Base-by-base conservation (phyloP, 1,140 invertebrate species). In the Drosophila simulans region DNA sequence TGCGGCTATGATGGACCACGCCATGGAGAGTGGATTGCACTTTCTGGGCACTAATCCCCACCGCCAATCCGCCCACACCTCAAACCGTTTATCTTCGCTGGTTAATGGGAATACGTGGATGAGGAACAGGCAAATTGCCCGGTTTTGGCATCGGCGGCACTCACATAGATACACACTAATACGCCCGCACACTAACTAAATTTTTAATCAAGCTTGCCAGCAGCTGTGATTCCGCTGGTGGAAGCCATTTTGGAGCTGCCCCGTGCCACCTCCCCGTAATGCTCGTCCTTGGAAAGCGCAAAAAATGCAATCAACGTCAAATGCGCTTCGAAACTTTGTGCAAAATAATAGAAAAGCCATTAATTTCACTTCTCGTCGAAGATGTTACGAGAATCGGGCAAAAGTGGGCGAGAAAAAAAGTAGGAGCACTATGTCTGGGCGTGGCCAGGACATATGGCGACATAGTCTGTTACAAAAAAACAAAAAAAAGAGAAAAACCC, bases 321-420 rank as follows among this genome's bases (percentile, higher is more conserved):
- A 88, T 88, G 83, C 80, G 84, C 83, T 88, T 83, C 71, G 84
- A 88, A 88, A 88, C 84, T 88, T 88, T 88, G 79, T 77, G 71
- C 84, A 89, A 88, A 88, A 88, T 88, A 88, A 88, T 88, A 88
- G 83, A 88, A 88, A 88, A 88, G 84, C 83, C 83, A 88, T 88
- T 88, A 88, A 88, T 88, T 88, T 88, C 83, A 83, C 84, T 88
- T 88, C 80, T 85, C 84, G 84, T 88, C 84, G 79, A 88, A 88
- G 83, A 88, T 77, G 63, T 66, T 71, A 57, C 62, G 43, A 62
- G 39, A 40, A 37, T 43, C 34, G 42, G 59, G 42, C 63, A 25
- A 68, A 68, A 66, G 42, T 53, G 43, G 20, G 15, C 43, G 17
- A 22, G 40, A 15, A 48, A 45, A 45, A 40, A 58, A 31, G 5